Conservation (phyloP, 2,797 vertebrate genomes). For the Poecilia gillii region DNA sequence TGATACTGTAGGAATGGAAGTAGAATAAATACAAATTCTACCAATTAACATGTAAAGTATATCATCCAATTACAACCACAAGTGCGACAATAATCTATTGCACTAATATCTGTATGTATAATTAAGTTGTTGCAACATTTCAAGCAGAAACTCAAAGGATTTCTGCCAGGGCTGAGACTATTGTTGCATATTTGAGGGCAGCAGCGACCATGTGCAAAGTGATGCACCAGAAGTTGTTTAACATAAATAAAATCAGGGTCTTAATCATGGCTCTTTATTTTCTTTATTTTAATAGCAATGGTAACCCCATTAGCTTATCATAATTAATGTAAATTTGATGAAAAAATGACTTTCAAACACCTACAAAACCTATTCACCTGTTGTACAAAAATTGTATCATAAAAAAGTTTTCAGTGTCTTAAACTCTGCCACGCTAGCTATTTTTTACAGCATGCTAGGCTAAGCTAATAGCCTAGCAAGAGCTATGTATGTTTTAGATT, state of each 20-base stretch:
- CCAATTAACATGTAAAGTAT: not conserved
- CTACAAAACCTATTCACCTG: too few species aligned
- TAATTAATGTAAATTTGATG: not conserved
- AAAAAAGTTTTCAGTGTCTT: not conserved
- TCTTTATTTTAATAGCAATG: not conserved
- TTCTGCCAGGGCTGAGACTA: not conserved
- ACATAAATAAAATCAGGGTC: not conserved
- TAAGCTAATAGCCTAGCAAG: not conserved
- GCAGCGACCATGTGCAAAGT: not conserved
- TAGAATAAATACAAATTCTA: slow-evolving; percentile 4
- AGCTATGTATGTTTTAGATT: not conserved
- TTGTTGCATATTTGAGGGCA: not conserved
- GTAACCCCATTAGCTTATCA: not conserved
- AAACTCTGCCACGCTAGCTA: not conserved
- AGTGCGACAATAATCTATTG: not conserved
- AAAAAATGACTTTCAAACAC: not conserved
- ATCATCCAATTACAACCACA: not conserved
- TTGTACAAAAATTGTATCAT: not conserved
- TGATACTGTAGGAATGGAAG: not conserved
- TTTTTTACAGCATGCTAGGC: not conserved
- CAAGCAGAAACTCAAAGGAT: not conserved
- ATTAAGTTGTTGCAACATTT: not conserved
- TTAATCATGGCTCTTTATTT: not conserved
- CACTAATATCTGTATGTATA: not conserved
- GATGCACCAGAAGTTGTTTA: not conserved